Percentiles rank a stretch among this genome's conserved stretches.
Conservation (phyloP, 2,797 vertebrate species). For the Eulemur albifrons region DNA sequence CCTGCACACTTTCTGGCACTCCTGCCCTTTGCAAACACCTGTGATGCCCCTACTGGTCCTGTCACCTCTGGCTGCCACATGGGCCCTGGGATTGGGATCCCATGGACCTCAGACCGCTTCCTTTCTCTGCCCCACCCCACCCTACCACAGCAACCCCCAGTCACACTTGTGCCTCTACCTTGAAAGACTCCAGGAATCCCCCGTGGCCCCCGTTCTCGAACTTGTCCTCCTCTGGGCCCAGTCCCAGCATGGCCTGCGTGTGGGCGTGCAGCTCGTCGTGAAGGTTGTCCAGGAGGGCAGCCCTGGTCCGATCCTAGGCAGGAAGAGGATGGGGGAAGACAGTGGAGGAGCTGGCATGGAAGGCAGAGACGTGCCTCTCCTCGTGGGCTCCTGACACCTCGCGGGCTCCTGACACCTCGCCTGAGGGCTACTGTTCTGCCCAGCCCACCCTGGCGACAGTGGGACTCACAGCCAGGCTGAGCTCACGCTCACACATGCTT, state of each 20-base stretch:
- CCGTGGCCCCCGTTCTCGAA: conserved; percentile 96
- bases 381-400: background rate
- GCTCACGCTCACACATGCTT: background rate
- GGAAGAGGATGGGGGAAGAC: background rate
- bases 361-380: background rate
- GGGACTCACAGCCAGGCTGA: background rate
- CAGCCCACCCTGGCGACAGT: background rate
- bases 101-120: background rate
- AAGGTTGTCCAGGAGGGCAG: conserved; percentile 95
- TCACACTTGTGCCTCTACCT: conserved; percentile 85
- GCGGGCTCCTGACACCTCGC: background rate
- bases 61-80: background rate
- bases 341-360: background rate
- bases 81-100: background rate
- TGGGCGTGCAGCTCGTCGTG: conserved; percentile 95
- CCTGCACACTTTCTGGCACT: background rate
- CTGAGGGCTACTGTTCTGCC: background rate
- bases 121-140: background rate
- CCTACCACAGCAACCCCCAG: background rate
- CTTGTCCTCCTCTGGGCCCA: conserved; percentile 94
- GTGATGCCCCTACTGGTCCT: background rate
- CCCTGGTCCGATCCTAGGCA: conserved; percentile 92
- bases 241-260: conserved; percentile 94
- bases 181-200: conserved; percentile 97
- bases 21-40: background rate